Percentiles rank a stretch among this genome's conserved stretches.
Evolutionary conservation across 2,888 invertebrate species (phyloP).

Genomic region (Stegophylla sp.): DNA sequence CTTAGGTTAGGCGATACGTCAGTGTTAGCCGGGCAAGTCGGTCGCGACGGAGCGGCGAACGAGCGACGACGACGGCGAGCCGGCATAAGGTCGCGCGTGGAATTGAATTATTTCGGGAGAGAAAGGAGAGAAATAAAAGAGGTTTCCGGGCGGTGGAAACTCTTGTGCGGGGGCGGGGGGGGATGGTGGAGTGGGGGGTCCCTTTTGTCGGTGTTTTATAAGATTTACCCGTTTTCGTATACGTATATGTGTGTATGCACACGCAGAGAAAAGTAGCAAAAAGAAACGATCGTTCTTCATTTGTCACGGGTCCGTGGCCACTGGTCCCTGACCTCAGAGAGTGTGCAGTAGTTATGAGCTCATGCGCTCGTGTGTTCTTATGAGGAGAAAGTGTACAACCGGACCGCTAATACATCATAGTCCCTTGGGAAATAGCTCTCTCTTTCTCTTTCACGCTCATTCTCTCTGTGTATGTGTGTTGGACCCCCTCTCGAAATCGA

Average conservation of each 20-base stretch:
- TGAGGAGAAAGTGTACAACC: constrained; percentile 13
- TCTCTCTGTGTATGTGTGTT: neutral
- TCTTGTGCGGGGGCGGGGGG: neutral
- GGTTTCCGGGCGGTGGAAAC: no score
- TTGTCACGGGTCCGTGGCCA: constrained; percentile 58
- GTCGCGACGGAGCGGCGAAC: neutral
- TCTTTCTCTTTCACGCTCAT: neutral
- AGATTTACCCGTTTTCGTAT: constrained; percentile 55
- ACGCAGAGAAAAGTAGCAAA: constrained; percentile 6
- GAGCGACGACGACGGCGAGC: neutral
- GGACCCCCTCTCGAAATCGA: neutral
- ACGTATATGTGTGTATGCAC: neutral
- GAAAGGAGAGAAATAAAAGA: constrained; percentile 46
- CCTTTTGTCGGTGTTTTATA: constrained; percentile 57
- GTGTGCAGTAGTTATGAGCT: constrained; percentile 39
- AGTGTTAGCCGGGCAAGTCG: neutral
- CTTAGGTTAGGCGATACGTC: no score
- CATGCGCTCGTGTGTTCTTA: neutral
- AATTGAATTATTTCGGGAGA: constrained; percentile 51
- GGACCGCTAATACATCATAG: constrained; percentile 57
- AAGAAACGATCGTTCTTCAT: constrained; percentile 59
- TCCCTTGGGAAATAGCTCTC: constrained; percentile 46
- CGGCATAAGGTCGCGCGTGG: constrained; percentile 38
- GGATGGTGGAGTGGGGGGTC: neutral
- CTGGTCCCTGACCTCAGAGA: constrained; percentile 55